Percentiles rank a stretch among this genome's conserved stretches.
Conservation (phyloP, 2,888 invertebrate species). For the Drosophila aldrichi region DNA sequence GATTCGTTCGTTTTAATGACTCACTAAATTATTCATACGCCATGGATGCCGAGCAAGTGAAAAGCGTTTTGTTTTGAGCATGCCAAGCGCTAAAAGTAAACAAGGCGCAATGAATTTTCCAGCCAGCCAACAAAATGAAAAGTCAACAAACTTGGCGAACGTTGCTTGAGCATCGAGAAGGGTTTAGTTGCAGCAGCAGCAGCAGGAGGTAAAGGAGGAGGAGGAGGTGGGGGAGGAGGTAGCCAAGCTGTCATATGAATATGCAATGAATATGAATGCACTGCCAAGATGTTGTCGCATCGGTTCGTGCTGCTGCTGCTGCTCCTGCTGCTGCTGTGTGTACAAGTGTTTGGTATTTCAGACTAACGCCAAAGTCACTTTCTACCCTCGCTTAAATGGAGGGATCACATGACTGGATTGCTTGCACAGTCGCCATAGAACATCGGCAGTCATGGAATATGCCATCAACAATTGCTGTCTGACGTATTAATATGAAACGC, state of each 20-base stretch:
- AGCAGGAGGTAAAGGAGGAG: background rate
- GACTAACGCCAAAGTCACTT: constrained; percentile 73
- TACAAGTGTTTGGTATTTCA: constrained; percentile 59
- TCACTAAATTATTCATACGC: constrained; percentile 82
- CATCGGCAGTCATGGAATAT: constrained; percentile 57
- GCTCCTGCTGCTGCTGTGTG: constrained; percentile 8
- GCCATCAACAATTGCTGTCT: constrained; percentile 71
- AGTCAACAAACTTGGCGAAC: constrained; percentile 77
- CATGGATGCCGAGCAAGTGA: constrained; percentile 69
- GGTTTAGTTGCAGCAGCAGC: constrained; percentile 6
- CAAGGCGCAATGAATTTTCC: constrained; percentile 77
- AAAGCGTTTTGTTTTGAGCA: constrained; percentile 79
- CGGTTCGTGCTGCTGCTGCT: constrained; percentile 24
- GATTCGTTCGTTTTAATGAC: constrained; percentile 71
- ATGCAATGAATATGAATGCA: constrained; percentile 79
- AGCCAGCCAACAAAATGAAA: constrained; percentile 80
- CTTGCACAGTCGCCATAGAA: constrained; percentile 73
- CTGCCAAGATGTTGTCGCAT: constrained; percentile 71
- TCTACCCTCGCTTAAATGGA: constrained; percentile 79
- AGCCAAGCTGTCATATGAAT: constrained; percentile 72
- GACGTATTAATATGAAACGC: constrained; percentile 81
- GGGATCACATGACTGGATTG: constrained; percentile 80
- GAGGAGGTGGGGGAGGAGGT: background rate
- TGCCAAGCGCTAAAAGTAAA: constrained; percentile 79
- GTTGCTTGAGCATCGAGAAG: constrained; percentile 43